Percentiles rank a stretch among this genome's conserved stretches.
Conservation (phyloP, 1,140 invertebrate genomes). For the Colletes latitarsis region DNA sequence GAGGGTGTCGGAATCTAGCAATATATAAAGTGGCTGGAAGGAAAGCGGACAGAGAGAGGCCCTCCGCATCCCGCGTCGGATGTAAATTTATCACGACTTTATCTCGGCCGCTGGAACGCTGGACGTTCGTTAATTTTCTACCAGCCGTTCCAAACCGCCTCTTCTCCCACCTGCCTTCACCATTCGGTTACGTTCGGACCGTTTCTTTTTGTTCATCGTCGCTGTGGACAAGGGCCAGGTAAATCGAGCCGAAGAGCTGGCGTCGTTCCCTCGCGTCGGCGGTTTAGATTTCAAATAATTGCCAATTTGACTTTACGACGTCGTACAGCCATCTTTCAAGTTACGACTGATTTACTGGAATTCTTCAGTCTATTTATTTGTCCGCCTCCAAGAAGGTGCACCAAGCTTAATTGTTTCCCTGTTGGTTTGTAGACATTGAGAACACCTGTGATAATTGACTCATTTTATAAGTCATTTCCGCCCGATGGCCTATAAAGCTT, state of each 20-base stretch:
- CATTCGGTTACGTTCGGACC: slow-evolving; percentile 6
- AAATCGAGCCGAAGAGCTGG: slow-evolving; percentile 53
- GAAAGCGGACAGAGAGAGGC: slow-evolving; percentile 50
- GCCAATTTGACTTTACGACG: slow-evolving; percentile 6
- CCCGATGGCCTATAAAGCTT: no score
- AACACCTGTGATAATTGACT: no score
- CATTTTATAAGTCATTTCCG: no score
- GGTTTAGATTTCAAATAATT: slow-evolving; percentile 19
- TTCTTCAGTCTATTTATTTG: slow-evolving; percentile 52
- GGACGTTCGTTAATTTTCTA: slow-evolving; percentile 73
- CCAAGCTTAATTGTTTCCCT: no score
- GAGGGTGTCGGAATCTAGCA: no score
- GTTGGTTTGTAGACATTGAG: no score
- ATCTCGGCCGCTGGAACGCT: slow-evolving; percentile 68
- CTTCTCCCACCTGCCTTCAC: slow-evolving; percentile 13
- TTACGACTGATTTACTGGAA: slow-evolving; percentile 60
- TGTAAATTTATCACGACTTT: slow-evolving; percentile 77
- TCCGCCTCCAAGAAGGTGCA: neutral
- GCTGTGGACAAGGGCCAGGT: slow-evolving; percentile 31
- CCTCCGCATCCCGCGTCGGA: slow-evolving; percentile 46
- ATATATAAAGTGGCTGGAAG: slow-evolving; percentile 58
- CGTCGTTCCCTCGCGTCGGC: slow-evolving; percentile 44
- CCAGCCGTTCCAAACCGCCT: neutral
- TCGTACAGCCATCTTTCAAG: neutral
- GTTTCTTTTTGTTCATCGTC: slow-evolving; percentile 34